Conservation (phyloP, 2,888 invertebrate species). For the Steinernema carpocapsae region DNA sequence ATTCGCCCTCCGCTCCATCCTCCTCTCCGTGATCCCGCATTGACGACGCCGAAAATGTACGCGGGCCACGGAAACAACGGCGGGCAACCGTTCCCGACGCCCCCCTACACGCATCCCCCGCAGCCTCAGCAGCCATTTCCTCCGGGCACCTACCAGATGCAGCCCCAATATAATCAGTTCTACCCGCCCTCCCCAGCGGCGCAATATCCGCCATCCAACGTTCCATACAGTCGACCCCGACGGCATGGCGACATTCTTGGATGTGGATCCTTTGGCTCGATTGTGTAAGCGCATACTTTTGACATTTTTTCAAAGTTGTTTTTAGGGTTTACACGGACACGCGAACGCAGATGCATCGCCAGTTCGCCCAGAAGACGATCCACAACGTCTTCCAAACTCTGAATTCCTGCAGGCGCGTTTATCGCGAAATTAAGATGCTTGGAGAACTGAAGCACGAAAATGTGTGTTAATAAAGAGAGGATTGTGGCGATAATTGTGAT, state of each 20-base stretch:
- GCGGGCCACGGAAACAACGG: neutral
- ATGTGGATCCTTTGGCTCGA: neutral
- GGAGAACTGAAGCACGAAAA: constrained; percentile 20
- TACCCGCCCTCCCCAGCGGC: neutral
- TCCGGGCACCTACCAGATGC: neutral
- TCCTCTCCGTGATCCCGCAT: neutral
- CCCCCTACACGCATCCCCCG: neutral
- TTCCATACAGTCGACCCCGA: neutral
- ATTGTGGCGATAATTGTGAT: neutral
- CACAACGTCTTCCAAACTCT: constrained; percentile 14
- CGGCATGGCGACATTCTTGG: constrained; percentile 1
- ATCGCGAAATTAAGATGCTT: constrained; percentile 11
- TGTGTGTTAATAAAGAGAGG: neutral
- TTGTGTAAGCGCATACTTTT: neutral
- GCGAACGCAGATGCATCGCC: neutral
- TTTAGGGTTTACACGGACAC: neutral
- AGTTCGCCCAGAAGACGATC: constrained; percentile 19
- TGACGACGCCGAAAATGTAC: neutral
- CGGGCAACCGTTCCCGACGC: neutral
- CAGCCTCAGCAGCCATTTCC: constrained; percentile 1
- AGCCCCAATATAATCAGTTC: neutral
- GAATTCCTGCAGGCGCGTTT: constrained; percentile 8
- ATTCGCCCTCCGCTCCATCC: neutral
- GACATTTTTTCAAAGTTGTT: neutral
- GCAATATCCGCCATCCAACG: neutral